A percentile compares a stretch with the other conserved stretches of the same genome.
These are phyloP conservation scores for Leptopilina syphax DNA, from an alignment of 2,888 invertebrate genomes.

Conservation along the genomic window DNA sequence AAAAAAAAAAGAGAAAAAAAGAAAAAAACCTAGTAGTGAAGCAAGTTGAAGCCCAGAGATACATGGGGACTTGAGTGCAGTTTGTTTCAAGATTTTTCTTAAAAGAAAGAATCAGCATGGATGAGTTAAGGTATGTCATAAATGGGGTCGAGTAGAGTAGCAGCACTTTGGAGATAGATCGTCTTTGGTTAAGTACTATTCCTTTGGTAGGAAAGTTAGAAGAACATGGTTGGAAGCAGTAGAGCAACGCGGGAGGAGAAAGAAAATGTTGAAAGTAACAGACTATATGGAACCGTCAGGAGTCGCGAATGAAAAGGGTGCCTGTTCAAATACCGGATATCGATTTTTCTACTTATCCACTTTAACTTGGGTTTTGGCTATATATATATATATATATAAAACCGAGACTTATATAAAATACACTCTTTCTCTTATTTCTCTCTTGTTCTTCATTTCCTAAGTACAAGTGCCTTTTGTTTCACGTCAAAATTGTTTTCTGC, in stretches of 20 bases:
- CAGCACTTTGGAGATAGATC: constrained; percentile 34
- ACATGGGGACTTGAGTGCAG: background rate
- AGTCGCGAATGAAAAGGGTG: constrained; percentile 61
- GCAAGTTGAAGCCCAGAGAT: background rate
- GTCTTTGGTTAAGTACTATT: constrained; percentile 11
- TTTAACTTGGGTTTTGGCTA: constrained; percentile 45
- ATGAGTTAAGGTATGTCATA: constrained; percentile 59
- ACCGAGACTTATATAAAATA: background rate
- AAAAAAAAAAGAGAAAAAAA: background rate
- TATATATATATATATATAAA: background rate
- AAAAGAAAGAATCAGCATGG: constrained; percentile 58
- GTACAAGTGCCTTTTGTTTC: background rate
- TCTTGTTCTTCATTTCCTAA: constrained; percentile 1
- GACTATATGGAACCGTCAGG: constrained; percentile 40
- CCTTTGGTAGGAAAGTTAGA: constrained; percentile 31
- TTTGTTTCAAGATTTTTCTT: constrained; percentile 40
- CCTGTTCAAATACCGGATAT: constrained; percentile 61
- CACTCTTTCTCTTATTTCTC: constrained; percentile 2
- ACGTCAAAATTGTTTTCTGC: background rate
- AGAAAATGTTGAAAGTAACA: constrained; percentile 41
- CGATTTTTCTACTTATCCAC: constrained; percentile 62
- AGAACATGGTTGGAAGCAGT: constrained; percentile 8
- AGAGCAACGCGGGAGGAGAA: constrained; percentile 35
- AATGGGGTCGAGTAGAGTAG: constrained; percentile 27
- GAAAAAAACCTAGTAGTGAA: background rate